Percentiles rank a stretch among this genome's conserved stretches.
Evolutionary conservation across 1,140 invertebrate genomes (phyloP).

Genomic region (Stegodyphus dumicola): DNA sequence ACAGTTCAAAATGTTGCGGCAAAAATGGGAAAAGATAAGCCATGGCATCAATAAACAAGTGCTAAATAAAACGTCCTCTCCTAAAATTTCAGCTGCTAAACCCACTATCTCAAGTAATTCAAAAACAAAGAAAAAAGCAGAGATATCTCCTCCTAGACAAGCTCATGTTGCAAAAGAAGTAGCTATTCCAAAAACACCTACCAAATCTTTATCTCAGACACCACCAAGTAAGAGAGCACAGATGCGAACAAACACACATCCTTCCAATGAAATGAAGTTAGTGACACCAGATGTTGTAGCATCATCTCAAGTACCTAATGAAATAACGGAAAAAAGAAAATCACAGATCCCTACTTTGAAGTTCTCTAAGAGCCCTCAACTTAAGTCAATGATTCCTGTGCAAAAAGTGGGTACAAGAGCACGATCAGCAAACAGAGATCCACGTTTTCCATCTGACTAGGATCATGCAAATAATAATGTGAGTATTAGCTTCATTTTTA

Average conservation of each 20-base stretch:
- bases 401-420: slow-evolving; percentile 41
- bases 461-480: neutral
- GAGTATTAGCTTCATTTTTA: neutral
- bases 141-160: slow-evolving; percentile 30
- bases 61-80: slow-evolving; percentile 18
- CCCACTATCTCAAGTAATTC: slow-evolving; percentile 50
- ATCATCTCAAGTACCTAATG: slow-evolving; percentile 7
- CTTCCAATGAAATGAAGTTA: slow-evolving; percentile 8
- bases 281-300: neutral
- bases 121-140: slow-evolving; percentile 47
- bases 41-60: slow-evolving; percentile 47
- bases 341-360: slow-evolving; percentile 52
- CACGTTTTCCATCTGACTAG: slow-evolving; percentile 34
- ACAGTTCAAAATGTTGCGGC: slow-evolving; percentile 55
- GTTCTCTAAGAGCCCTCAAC: slow-evolving; percentile 27
- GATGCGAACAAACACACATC: neutral
- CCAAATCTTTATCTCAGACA: slow-evolving; percentile 9
- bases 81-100: slow-evolving; percentile 12
- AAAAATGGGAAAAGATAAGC: slow-evolving; percentile 60
- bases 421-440: slow-evolving; percentile 51
- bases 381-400: slow-evolving; percentile 53
- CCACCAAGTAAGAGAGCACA: neutral
- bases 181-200: slow-evolving; percentile 45
- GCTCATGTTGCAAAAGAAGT: slow-evolving; percentile 14
- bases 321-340: slow-evolving; percentile 28